phyloP scores from a whole-genome alignment of 2,888 invertebrate species.

The Brachypterus glaber region DNA sequence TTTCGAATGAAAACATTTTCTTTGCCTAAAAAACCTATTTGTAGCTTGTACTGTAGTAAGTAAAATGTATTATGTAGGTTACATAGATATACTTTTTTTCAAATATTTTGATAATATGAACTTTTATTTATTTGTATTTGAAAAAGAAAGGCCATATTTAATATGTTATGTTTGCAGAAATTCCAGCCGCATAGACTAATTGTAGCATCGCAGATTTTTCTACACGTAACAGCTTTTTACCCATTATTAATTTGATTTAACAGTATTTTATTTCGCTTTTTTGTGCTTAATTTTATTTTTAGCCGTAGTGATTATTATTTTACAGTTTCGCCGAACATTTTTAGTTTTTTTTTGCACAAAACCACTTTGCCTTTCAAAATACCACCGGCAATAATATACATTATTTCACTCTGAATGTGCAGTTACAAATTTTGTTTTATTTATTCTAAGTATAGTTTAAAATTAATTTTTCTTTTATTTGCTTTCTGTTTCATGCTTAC shows the following conservation, averaged over 20 bases:
- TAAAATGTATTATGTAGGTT: slow-evolving; percentile 27
- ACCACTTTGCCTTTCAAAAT: too few species aligned
- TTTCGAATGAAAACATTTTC: slow-evolving; percentile 28
- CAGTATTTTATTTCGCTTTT: slow-evolving; percentile 35
- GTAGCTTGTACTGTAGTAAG: slow-evolving; percentile 38
- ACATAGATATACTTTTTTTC: not conserved
- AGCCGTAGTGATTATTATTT: not conserved
- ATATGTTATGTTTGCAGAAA: slow-evolving; percentile 41
- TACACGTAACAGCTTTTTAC: slow-evolving; percentile 39
- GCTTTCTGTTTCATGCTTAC: slow-evolving; percentile 42
- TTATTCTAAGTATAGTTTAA: too few species aligned
- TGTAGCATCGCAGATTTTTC: slow-evolving; percentile 40
- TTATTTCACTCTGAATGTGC: too few species aligned
- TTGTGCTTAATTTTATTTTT: slow-evolving; percentile 38
- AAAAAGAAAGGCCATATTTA: slow-evolving; percentile 37
- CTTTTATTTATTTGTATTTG: slow-evolving; percentile 24
- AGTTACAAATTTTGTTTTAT: too few species aligned
- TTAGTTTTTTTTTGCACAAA: too few species aligned
- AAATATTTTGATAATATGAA: slow-evolving; percentile 7
- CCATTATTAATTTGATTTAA: slow-evolving; percentile 27
- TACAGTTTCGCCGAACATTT: too few species aligned
- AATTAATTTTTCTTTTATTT: too few species aligned
- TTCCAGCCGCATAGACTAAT: slow-evolving; percentile 40
- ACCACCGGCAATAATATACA: too few species aligned
- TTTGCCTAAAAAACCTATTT: slow-evolving; percentile 30